A percentile compares a stretch with the other conserved stretches of the same genome.
Evolutionary conservation across 2,113 vertebrate species (phyloP).

Genomic region (Thamnophis sirtalis): DNA sequence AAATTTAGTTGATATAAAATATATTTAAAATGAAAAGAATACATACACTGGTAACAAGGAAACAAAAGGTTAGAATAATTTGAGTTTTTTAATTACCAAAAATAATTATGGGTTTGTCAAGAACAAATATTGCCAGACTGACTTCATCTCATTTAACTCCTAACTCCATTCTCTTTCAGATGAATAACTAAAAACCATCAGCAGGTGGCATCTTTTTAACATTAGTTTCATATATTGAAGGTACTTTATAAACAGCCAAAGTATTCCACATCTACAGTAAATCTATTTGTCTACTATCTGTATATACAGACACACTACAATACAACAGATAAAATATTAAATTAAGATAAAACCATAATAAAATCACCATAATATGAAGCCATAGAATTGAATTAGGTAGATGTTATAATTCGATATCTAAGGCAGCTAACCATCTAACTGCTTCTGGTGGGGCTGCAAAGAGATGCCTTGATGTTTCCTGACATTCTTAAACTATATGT

Average conservation of each 20-base stretch:
- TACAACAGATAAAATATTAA: background rate
- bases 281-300: background rate
- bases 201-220: conserved; percentile 47
- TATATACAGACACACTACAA: background rate
- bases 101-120: background rate
- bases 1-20: background rate
- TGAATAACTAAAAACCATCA: conserved; percentile 35
- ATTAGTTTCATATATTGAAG: background rate
- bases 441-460: background rate
- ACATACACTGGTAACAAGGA: background rate
- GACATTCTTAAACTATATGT: background rate
- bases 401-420: background rate
- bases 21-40: background rate
- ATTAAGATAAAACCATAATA: background rate
- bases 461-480: background rate
- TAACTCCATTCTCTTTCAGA: rapidly evolving
- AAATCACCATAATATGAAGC: background rate
- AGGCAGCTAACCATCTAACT: background rate
- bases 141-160: background rate
- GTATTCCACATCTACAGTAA: background rate
- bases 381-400: background rate
- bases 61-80: background rate
- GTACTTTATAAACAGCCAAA: background rate
- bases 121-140: background rate
- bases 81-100: background rate